Evolutionary conservation across 2,797 vertebrate genomes (phyloP), one percentile per base, ranked within the genome.

Genomic region (Distichodus sexfasciatus): DNA sequence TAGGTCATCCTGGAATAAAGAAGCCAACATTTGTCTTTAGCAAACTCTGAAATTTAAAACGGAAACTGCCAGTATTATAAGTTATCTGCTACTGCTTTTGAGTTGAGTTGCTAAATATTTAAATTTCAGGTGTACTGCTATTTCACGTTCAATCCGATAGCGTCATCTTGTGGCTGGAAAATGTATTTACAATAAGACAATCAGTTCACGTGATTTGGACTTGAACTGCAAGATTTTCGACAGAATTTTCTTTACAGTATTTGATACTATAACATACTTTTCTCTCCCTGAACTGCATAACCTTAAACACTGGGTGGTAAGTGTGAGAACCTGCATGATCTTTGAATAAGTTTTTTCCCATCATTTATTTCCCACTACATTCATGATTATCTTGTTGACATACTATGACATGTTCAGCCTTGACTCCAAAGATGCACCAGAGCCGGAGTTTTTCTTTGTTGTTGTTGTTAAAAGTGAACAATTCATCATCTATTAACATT

Each of bases 251-350:
- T 83, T 86, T 65, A 58, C 28, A 89, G 76, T 91, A 84, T 76
- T 78, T 72, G 79, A 69, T 81, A 72, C 79, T 81, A 81, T 84
- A 93, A 91, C 91, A 88, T 85, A 89, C 90, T 94, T 91, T 90
- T 91, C 91, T 91, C 91, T 90, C 81, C 58, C 85, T 91, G 90
- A 94, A 94, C 94, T 91, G 96, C 95, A 93, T 90, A 92, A 94
- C 95, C 91, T 91, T 92, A 94, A 93, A 90, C 76, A 47, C 85
- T 90, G 87, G 91, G 93, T 94, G 97, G 97, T 99, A 99, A 99
- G 97, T 99, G 94, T 90, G 92, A 93, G 92, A 88, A 90, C 79
- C 85, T 95, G 97, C 96, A 98, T 99, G 96, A 90, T 88, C 94
- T 91, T 89, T 91, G 92, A 94, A 87, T 93, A 90, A 90, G 86